Conservation (phyloP, 2,888 invertebrate genomes). For the Hecatera dysodea region DNA sequence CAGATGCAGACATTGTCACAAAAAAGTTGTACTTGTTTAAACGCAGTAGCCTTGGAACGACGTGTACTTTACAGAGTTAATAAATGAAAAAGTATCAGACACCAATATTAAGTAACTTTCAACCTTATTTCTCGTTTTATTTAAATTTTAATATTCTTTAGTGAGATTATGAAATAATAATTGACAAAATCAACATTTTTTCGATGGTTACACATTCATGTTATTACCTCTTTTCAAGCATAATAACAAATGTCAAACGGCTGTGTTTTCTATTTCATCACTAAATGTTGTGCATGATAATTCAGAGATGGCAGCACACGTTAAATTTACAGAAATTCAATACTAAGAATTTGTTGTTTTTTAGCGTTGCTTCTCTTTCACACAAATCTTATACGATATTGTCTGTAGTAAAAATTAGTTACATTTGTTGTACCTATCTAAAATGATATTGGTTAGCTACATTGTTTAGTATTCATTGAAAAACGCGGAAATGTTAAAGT, state of each 20-base stretch:
- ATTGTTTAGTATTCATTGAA: conserved; percentile 51
- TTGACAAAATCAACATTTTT: background rate
- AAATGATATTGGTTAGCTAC: conserved; percentile 57
- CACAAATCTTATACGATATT: conserved; percentile 67
- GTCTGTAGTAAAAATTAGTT: conserved; percentile 57
- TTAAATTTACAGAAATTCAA: conserved; percentile 81
- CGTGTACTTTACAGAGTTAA: conserved; percentile 62
- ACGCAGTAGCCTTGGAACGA: conserved; percentile 77
- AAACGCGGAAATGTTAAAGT: conserved; percentile 72
- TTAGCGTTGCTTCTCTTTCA: conserved; percentile 83
- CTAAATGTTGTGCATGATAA: conserved; percentile 41
- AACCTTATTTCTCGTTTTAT: background rate
- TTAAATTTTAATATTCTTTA: background rate
- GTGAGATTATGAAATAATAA: background rate
- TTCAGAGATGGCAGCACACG: conserved; percentile 82
- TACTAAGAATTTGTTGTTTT: conserved; percentile 72
- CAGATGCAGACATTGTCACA: conserved; percentile 91
- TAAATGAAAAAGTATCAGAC: conserved; percentile 1
- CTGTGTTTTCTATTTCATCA: conserved; percentile 55
- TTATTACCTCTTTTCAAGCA: conserved; percentile 75
- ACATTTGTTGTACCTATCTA: conserved; percentile 56
- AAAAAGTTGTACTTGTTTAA: conserved; percentile 83
- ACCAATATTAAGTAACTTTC: background rate
- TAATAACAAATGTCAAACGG: conserved; percentile 70
- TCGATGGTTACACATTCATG: background rate